These are phyloP conservation scores for Ptychoptera contaminata DNA, from an alignment of 2,888 invertebrate species.

Conservation along the genomic window DNA sequence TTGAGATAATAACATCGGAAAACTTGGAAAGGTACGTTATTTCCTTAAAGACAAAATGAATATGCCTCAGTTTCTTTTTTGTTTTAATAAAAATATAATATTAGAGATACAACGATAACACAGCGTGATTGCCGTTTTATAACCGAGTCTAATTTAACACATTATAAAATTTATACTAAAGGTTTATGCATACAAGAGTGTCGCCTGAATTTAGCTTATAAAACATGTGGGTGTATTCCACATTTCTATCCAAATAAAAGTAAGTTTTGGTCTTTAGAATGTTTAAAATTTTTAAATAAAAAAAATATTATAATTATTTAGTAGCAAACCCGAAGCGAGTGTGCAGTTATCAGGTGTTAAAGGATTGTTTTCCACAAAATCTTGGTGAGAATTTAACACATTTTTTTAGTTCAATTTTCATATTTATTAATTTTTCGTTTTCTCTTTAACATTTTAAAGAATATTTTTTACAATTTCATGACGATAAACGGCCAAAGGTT, in stretches of 20 bases:
- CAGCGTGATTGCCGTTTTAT: slow-evolving; percentile 27
- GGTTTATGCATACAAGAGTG: slow-evolving; percentile 28
- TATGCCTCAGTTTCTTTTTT: not conserved
- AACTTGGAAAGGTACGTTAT: slow-evolving; percentile 17
- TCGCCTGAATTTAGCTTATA: slow-evolving; percentile 23
- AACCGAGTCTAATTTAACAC: slow-evolving; percentile 26
- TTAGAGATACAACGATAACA: slow-evolving; percentile 18
- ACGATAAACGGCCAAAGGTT: not conserved
- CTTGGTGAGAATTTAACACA: slow-evolving; percentile 13
- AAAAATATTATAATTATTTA: slow-evolving; percentile 6
- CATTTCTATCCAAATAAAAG: slow-evolving; percentile 30
- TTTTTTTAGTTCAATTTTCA: not conserved
- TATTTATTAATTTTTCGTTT: not conserved
- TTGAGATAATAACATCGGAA: slow-evolving; percentile 21
- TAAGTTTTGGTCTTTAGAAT: slow-evolving; percentile 11
- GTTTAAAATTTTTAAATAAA: not conserved
- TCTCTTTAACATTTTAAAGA: slow-evolving; percentile 4
- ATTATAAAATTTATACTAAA: slow-evolving; percentile 25
- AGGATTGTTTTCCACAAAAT: slow-evolving; percentile 19
- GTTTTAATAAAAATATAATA: not conserved
- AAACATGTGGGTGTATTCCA: slow-evolving; percentile 27
- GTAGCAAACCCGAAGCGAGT: slow-evolving; percentile 20
- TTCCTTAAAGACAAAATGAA: not conserved
- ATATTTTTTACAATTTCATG: slow-evolving; percentile 8
- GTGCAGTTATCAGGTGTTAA: slow-evolving; percentile 20